phyloP scores from a whole-genome alignment of 2,888 invertebrate genomes.

The Polyommatus icarus region DNA sequence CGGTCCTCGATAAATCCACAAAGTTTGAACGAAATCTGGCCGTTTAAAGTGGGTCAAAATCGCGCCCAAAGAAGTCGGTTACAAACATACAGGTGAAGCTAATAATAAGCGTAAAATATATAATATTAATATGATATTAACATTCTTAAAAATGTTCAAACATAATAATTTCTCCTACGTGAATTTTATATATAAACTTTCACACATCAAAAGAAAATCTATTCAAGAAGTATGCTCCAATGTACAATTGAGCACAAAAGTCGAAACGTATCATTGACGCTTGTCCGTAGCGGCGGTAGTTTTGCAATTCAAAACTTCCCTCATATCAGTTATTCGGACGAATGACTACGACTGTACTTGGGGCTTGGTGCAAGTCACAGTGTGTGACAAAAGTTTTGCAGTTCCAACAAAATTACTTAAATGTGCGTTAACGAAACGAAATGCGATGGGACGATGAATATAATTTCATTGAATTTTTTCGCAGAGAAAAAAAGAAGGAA shows the following conservation, averaged over 20 bases:
- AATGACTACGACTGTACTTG: slow-evolving; percentile 49
- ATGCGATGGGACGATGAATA: neutral
- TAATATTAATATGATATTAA: no score
- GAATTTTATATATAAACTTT: neutral
- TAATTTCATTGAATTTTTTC: no score
- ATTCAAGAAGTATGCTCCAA: neutral
- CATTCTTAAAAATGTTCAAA: neutral
- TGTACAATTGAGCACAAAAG: slow-evolving; percentile 34
- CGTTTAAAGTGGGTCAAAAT: no score
- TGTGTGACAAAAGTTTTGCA: neutral
- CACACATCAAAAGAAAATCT: neutral
- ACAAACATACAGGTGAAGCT: no score
- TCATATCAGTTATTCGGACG: slow-evolving; percentile 71
- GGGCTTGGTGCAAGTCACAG: slow-evolving; percentile 21
- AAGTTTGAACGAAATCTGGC: no score
- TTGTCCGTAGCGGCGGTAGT: slow-evolving; percentile 50
- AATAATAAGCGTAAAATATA: no score
- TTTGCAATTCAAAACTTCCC: slow-evolving; percentile 74
- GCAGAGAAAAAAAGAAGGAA: no score
- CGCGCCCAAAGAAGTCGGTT: no score
- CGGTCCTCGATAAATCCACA: no score
- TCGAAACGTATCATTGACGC: slow-evolving; percentile 46
- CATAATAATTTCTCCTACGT: neutral
- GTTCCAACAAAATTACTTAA: no score
- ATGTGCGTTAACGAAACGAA: neutral